phyloP scores from a whole-genome alignment of 1,140 invertebrate genomes.

The Hestina assimilis region DNA sequence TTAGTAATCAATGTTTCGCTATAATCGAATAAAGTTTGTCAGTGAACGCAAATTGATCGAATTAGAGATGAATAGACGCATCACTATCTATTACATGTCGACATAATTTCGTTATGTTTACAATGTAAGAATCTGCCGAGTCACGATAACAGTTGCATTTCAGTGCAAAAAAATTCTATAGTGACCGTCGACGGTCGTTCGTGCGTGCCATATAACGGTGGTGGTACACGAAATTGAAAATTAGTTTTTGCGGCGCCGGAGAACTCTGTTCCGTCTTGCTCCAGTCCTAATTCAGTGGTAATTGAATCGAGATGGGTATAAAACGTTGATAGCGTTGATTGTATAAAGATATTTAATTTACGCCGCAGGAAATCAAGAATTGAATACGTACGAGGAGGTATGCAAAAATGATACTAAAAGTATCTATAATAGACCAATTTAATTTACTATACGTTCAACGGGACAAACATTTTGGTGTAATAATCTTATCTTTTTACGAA shows the following conservation, averaged over 20 bases:
- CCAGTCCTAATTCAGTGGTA: constrained; percentile 58
- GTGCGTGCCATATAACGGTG: constrained; percentile 69
- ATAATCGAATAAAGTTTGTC: constrained; percentile 35
- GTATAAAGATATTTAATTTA: constrained; percentile 29
- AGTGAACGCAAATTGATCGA: constrained; percentile 48
- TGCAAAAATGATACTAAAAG: constrained; percentile 10
- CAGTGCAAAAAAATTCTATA: constrained; percentile 58
- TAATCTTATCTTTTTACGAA: too few relatives aligned
- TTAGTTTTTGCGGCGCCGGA: constrained; percentile 55
- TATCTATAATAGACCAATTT: neutral
- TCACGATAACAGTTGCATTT: constrained; percentile 65
- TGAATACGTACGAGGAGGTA: constrained; percentile 15
- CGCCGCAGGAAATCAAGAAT: constrained; percentile 13
- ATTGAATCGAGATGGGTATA: constrained; percentile 59
- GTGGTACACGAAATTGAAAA: constrained; percentile 66
- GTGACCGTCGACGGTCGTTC: constrained; percentile 37
- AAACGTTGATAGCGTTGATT: constrained; percentile 27
- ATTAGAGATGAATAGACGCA: constrained; percentile 51
- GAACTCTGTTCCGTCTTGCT: constrained; percentile 44
- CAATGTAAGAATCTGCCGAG: constrained; percentile 58
- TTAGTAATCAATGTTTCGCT: constrained; percentile 24
- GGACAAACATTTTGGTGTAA: neutral
- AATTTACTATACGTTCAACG: neutral
- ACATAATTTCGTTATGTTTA: constrained; percentile 69
- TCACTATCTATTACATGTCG: constrained; percentile 49